A percentile compares a stretch with the other conserved stretches of the same genome.
Evolutionary conservation across 2,113 vertebrate species (phyloP).

Genomic region (Mustela lutreola): DNA sequence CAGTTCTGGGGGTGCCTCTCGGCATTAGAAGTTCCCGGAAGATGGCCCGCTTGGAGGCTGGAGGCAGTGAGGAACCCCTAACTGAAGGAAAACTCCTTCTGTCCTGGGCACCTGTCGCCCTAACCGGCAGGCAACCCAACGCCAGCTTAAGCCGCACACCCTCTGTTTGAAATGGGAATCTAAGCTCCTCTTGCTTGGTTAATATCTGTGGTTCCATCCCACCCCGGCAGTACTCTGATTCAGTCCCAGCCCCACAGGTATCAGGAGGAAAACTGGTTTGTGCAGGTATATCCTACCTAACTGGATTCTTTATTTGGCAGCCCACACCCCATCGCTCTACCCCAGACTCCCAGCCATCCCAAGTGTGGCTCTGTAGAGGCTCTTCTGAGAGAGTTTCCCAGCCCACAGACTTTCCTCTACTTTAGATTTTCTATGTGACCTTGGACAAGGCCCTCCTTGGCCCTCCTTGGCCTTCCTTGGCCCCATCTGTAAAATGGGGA

Average conservation of each 20-base stretch:
- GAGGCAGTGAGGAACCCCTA: not conserved
- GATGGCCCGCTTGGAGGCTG: accelerated
- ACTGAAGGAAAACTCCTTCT: not conserved
- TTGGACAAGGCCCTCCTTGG: not conserved
- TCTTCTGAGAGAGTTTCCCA: not conserved
- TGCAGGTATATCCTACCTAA: not conserved
- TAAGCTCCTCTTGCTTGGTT: not conserved
- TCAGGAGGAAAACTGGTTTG: not conserved
- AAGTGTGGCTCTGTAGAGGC: not conserved
- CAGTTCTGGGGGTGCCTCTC: not conserved
- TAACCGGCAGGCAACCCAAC: not conserved
- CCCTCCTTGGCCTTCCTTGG: not conserved
- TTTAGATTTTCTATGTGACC: not conserved
- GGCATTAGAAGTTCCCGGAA: not conserved
- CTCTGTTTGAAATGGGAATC: not conserved
- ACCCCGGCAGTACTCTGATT: not conserved
- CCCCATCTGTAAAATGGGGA: constrained; percentile 24
- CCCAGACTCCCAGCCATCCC: not conserved
- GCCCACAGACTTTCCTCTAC: not conserved
- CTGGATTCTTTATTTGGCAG: not conserved
- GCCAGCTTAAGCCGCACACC: not conserved
- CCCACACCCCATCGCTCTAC: accelerated
- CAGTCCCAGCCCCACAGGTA: not conserved
- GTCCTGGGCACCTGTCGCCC: accelerated
- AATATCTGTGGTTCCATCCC: not conserved